Base-by-base conservation (phyloP, 35 echinoderm and acorn worm species). In the Ophiothrix spiculata region DNA sequence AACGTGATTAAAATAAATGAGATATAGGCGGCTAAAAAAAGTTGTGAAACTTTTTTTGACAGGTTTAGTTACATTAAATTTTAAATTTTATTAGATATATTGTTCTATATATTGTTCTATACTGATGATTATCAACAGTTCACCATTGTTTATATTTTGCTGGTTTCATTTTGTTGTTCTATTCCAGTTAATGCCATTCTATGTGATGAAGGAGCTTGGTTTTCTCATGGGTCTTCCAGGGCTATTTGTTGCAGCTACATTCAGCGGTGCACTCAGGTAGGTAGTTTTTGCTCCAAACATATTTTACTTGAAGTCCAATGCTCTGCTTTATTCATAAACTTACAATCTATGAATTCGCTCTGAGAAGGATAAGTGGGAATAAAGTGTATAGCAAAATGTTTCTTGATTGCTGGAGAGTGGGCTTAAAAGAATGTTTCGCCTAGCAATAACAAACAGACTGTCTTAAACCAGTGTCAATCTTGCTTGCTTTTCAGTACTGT, bases 191-290 rank as follows among this genome's bases (percentile, higher is more conserved):
- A 82, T 93, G 75, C 86, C 92, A 31, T 93, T 40, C 64, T 93
- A 93, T 76, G 92, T 93, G 1, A 78, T 93, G 33, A 84, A 87
- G 79, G 81, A 93, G 73, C 77, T 93, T n/a, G 92, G 81, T 32
- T 89, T 89, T 39, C 36, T 93, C 15, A 38, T n/a, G 32, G 92
- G 92, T 37, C 37, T 93, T 42, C 56, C 92, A 33, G 92, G 92
- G 1, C 33, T 93, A 0, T 93, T 93, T 82, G 78, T 89, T 45
- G 92, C 86, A 36, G 86, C 86, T 32, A 89, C 89, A 37, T 93
- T 93, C 39, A 93, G 92, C 82, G 92, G 92, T 31, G 63, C 92
- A 35, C 78, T 93, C 1, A 93, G 92, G 92, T 93, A 77, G 0
- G 74, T 11, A 54, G 8, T 69, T 25, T 69, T 6, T 69, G 3